These are phyloP conservation scores for Archips xylosteana DNA, from an alignment of 2,888 invertebrate genomes.

Conservation along the genomic window DNA sequence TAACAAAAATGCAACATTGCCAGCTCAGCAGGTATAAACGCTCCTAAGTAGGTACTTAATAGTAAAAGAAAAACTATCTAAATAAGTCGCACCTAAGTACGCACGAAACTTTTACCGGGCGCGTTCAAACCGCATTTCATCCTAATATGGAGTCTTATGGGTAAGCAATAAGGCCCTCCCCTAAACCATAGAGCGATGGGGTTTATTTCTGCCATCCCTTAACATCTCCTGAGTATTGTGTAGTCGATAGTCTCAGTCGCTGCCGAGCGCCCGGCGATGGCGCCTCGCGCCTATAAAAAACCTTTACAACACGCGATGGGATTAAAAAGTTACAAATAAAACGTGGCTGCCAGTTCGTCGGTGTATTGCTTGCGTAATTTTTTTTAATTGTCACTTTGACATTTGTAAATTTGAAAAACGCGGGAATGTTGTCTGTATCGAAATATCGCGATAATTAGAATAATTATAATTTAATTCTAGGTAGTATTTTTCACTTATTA, in stretches of 20 bases:
- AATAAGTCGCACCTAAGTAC: too few relatives aligned
- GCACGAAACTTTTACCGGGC: background rate
- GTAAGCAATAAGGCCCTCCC: background rate
- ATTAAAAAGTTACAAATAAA: slow-evolving; percentile 2
- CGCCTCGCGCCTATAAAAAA: slow-evolving; percentile 41
- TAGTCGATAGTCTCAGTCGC: slow-evolving; percentile 50
- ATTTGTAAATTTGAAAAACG: background rate
- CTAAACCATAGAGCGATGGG: background rate
- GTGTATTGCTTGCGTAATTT: background rate
- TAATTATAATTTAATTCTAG: too few relatives aligned
- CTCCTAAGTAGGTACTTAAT: too few relatives aligned
- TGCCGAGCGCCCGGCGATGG: slow-evolving; percentile 40
- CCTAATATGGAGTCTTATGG: background rate
- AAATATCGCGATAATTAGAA: background rate
- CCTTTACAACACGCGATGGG: background rate
- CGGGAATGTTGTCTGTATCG: background rate
- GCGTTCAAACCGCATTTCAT: background rate
- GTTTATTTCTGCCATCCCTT: slow-evolving; percentile 40
- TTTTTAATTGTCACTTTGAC: background rate
- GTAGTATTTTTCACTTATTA: too few relatives aligned
- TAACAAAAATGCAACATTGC: too few relatives aligned
- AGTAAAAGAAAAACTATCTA: too few relatives aligned
- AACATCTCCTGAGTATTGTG: slow-evolving; percentile 45
- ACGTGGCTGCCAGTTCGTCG: background rate
- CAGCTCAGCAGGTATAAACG: too few relatives aligned